Evolutionary conservation across 2,888 invertebrate species (phyloP).

Genomic region (Galeopsomyia nigrocyanea): DNA sequence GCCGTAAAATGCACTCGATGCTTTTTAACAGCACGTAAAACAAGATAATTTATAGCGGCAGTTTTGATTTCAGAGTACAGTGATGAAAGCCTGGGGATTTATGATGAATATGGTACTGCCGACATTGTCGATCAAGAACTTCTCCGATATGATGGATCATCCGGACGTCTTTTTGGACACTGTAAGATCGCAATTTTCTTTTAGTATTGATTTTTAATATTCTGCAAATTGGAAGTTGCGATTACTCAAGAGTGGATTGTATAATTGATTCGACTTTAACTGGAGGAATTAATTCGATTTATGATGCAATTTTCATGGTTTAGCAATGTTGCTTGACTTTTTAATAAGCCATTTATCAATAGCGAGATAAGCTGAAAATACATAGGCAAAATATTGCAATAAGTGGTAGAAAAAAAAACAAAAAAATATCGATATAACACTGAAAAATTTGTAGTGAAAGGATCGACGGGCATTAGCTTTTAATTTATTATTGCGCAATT

Average conservation of each 20-base stretch:
- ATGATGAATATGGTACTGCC: conserved; percentile 55
- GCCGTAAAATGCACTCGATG: no score
- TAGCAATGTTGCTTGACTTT: no score
- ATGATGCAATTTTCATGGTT: background rate
- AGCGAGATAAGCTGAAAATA: no score
- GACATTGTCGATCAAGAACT: conserved; percentile 57
- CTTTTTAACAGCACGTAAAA: background rate
- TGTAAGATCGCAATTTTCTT: conserved; percentile 45
- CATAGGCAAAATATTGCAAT: no score
- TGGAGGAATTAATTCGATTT: background rate
- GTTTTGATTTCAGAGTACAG: conserved; percentile 52
- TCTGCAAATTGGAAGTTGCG: background rate
- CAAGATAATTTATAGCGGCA: background rate
- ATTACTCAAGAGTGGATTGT: conserved; percentile 3
- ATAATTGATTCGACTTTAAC: conserved; percentile 1
- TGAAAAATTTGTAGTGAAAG: no score
- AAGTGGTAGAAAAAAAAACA: no score
- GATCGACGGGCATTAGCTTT: no score
- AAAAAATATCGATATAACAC: no score
- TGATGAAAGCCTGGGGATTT: conserved; percentile 58
- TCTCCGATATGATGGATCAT: conserved; percentile 59
- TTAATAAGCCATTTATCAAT: no score
- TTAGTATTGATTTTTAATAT: conserved; percentile 4
- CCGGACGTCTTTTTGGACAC: conserved; percentile 59
- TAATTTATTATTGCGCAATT: no score